Conservation (phyloP, 2,888 invertebrate genomes). For the Trichopria drosophilae region DNA sequence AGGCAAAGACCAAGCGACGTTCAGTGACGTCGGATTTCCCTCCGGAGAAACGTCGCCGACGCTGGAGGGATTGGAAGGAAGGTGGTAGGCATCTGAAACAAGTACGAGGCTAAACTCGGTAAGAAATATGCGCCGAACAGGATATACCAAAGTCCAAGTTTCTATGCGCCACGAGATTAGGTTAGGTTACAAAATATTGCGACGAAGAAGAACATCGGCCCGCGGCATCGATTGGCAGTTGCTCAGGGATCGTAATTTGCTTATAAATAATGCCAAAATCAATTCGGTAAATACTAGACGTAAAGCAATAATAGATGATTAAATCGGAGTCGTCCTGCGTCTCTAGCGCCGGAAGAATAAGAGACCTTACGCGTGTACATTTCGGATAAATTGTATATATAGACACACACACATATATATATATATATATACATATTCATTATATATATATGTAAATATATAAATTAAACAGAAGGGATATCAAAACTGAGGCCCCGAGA, state of each 20-base stretch:
- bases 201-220: constrained; percentile 1
- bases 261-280: constrained; percentile 52
- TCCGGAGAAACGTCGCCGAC: constrained; percentile 49
- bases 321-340: constrained; percentile 27
- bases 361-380: too few relatives aligned
- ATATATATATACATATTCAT: constrained; percentile 7
- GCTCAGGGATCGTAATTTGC: constrained; percentile 52
- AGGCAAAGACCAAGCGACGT: constrained; percentile 43
- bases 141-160: constrained; percentile 15
- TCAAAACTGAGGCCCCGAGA: too few relatives aligned
- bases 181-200: background rate
- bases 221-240: constrained; percentile 41
- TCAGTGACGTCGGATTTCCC: constrained; percentile 34
- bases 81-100: constrained; percentile 54
- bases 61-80: constrained; percentile 55
- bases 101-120: constrained; percentile 52
- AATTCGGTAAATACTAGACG: constrained; percentile 52
- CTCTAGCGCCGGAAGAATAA: constrained; percentile 25
- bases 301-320: constrained; percentile 54
- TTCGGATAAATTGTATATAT: constrained; percentile 15
- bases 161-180: too few relatives aligned
- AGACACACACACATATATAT: constrained; percentile 20
- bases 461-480: constrained; percentile 8
- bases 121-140: too few relatives aligned
- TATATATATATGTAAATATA: constrained; percentile 11